Conservation (phyloP, 2,797 vertebrate species). For the Chelonia mydas region DNA sequence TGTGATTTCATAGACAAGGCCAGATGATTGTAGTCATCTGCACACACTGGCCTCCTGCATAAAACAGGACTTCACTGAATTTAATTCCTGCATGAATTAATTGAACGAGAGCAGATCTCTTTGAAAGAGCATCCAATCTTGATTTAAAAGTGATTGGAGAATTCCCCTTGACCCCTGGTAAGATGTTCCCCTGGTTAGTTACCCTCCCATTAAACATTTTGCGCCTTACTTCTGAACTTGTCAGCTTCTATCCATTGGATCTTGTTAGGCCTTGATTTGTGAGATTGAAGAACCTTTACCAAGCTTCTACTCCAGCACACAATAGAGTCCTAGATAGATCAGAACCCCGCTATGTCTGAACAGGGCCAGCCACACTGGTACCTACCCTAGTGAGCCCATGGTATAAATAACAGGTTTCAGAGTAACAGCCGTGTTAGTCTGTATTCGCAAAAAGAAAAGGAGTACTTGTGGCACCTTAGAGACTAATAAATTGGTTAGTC, state of each 20-base stretch:
- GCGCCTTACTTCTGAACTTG: not conserved
- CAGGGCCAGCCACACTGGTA: no score
- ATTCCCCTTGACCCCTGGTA: not conserved
- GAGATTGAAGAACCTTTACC: not conserved
- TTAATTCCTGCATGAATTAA: not conserved
- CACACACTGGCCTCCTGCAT: not conserved
- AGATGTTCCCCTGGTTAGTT: not conserved
- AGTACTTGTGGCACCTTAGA: no score
- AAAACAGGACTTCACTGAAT: not conserved
- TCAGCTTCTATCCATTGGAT: no score
- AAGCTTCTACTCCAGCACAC: not conserved
- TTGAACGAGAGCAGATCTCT: not conserved
- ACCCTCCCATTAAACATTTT: not conserved
- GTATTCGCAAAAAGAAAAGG: no score
- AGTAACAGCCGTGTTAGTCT: no score
- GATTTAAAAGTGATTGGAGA: not conserved
- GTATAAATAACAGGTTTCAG: no score
- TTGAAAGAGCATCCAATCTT: not conserved
- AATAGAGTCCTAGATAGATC: not conserved
- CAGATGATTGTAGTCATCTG: no score
- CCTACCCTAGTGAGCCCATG: not conserved
- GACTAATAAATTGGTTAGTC: no score
- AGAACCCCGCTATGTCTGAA: not conserved
- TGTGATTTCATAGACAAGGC: not conserved
- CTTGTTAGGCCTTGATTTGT: no score